Evolutionary conservation across 1,140 invertebrate species (phyloP), one percentile per base, ranked within the genome.

Genomic region (Maniola jurtina): DNA sequence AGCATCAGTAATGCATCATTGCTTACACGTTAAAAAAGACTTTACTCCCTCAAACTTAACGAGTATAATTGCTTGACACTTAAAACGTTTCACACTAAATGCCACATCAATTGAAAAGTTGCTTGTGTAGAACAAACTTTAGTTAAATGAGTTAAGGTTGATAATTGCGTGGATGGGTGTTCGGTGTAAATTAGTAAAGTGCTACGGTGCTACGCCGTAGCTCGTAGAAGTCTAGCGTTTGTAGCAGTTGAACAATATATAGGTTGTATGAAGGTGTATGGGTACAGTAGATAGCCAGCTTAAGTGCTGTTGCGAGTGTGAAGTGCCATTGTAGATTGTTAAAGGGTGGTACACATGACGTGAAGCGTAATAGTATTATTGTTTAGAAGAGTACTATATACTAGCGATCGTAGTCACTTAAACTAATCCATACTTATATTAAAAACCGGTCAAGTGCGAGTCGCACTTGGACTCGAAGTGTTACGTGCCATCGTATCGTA

Each of bases 281-380:
- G 48, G 25, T 52, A 52, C 15, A 6, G 48, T 25, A 52, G 48
- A 52, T 52, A 52, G 14, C 16, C 48, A 9, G 7, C 48, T 52
- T 52, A 52, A 52, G 48, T 52, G 48, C 48, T 52, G n/a, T 48
- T 52, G 13, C 52, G 33, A 55, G 11, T 55, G 52, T 52, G 48
- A 52, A 52, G 48, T 6, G 48, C 48, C 15, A 13, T 52, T 52
- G 14, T 52, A 52, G 42, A 45, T 45, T 45, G 42, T 45, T 45
- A 16, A 52, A 11, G 10, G 8, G 48, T 52, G 48, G 15, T 16
- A 13, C 48, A 52, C 48, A 16, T 52, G 48, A 52, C 15, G 15
- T 9, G 48, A 11, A 52, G 10, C 13, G 42, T 45, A 25, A 4
- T 25, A 25, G 4, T 25, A 25, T 25, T 25, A 25, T 4, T 25